Evolutionary conservation across 2,113 vertebrate species (phyloP), one percentile per base, ranked within the genome.

Genomic region (Hippopotamus amphibius): DNA sequence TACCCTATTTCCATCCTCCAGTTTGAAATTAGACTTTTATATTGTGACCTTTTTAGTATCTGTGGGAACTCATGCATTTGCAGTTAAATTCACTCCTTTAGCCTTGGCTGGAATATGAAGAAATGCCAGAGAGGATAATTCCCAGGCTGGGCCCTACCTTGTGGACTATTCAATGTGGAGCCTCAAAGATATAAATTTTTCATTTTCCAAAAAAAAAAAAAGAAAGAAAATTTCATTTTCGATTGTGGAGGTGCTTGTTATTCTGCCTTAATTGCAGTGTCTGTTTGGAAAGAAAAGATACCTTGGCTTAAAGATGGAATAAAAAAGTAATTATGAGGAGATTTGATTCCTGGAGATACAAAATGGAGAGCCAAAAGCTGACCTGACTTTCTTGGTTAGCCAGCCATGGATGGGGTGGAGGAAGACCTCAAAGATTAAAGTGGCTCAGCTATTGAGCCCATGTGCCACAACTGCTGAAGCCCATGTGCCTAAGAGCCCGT

Each of bases 151-250:
- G 15, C 22, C 19, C 50, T 93, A 77, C 48, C 66, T 90, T n/a
- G 4, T 81, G 59, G 76, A 63, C 59, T 59, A 15, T 96, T 69
- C 76, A 76, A 71, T 53, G 9, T 46, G 24, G n/a, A n/a, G 46
- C 59, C 37, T 86, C 59, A 87, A 68, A 77, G n/a, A 63, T 74
- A 37, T 90, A 55, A 55, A 93, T 57, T 93, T 97, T 95, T 87
- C 28, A 69, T 84, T 74, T 90, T 74, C 74, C 37, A 37, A 37
- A 37, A 37, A 37, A 37, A 37, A 37, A 37, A 37, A 37, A 37
- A 37, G 37, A 37, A 37, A 37, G 37, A 37, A 37, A 37, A 37
- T 97, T 95, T 87, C 28, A 69, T 84, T 74, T 90, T 74, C 74
- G 81, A 81, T 7, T 4, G 59, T 87, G n/a, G 17, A 93, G 22